Evolutionary conservation across 1,140 invertebrate species (phyloP), one percentile per base, ranked within the genome.

Genomic region (Oedothorax gibbosus): DNA sequence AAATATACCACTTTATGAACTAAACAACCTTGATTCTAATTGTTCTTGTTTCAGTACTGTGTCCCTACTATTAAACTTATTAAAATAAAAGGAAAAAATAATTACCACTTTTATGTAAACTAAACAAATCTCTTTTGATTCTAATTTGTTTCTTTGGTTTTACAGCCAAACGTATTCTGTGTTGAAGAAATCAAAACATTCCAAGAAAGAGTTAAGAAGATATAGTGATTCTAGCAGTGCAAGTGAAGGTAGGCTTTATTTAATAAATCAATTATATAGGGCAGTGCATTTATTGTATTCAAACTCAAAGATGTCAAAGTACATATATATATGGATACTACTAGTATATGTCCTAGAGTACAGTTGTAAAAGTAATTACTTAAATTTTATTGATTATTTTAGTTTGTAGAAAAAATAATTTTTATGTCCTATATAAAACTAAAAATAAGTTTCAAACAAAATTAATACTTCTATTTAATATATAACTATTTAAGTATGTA

Each of bases 181-280:
- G 10, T 72, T 82, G 14, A 82, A 83, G 57, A 83, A 83, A 62
- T 75, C 81, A 54, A 73, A 65, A 66, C 81, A 83, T 83, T 83
- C 81, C 81, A 83, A 68, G 57, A 83, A 83, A 75, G 21, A 53
- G 12, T 15, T 66, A 15, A 75, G 71, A 11, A 20, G 50, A 15
- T 21, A n/a, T n/a, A 82, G 79, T 53, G 79, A 72, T 15, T 82
- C 79, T 21, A 71, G 57, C 75, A 49, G 57, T 75, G 60, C 49
- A 18, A 75, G 71, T 83, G 81, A 83, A 18, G 81, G 81, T 83
- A 56, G 75, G 62, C 20, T 72, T 50, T 64, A 5, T 66, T 53
- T 49, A 7, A 69, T 66, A 54, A 10, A 50, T 15, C 35, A 12
- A 57, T 65, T 10, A 20, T 65, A 14, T 64, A n/a, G 15, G 9